A percentile compares a stretch with the other conserved stretches of the same genome.
Evolutionary conservation across 2,113 vertebrate genomes (phyloP).

Genomic region (Spermophilus dauricus): DNA sequence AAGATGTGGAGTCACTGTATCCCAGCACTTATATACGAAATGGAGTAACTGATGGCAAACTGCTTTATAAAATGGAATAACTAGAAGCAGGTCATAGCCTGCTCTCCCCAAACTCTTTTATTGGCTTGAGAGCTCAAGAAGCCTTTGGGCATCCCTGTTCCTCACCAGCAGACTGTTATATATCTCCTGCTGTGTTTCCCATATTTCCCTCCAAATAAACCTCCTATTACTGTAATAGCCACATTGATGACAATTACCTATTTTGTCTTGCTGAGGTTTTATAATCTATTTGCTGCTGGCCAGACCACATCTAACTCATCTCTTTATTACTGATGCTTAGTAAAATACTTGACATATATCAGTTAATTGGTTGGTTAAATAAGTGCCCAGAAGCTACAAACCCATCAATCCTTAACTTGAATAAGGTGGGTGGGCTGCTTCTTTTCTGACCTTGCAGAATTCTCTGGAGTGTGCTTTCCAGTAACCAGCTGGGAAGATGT

Average conservation of each 20-base stretch:
- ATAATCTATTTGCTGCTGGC: not conserved
- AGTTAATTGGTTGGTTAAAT: not conserved
- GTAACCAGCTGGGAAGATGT: not conserved
- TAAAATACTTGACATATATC: not conserved
- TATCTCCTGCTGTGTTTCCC: not conserved
- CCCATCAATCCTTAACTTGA: not conserved
- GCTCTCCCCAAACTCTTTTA: not conserved
- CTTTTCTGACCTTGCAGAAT: conserved; percentile 15
- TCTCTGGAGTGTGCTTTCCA: not conserved
- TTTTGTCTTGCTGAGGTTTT: not conserved
- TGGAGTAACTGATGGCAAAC: no score
- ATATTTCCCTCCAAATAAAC: not conserved
- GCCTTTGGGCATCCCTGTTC: not conserved
- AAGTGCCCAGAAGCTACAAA: not conserved
- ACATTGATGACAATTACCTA: not conserved
- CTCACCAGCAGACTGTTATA: not conserved
- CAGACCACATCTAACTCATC: not conserved
- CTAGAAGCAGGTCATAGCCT: no score
- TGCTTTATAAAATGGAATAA: no score
- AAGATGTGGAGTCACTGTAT: no score
- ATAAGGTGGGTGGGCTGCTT: not conserved
- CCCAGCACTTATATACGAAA: no score
- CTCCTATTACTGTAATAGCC: not conserved
- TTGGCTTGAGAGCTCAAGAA: not conserved
- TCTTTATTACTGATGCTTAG: not conserved